A percentile compares a stretch with the other conserved stretches of the same genome.
These are phyloP conservation scores for Drepanosiphum platanoidis DNA, from an alignment of 2,888 invertebrate species.

Conservation along the genomic window DNA sequence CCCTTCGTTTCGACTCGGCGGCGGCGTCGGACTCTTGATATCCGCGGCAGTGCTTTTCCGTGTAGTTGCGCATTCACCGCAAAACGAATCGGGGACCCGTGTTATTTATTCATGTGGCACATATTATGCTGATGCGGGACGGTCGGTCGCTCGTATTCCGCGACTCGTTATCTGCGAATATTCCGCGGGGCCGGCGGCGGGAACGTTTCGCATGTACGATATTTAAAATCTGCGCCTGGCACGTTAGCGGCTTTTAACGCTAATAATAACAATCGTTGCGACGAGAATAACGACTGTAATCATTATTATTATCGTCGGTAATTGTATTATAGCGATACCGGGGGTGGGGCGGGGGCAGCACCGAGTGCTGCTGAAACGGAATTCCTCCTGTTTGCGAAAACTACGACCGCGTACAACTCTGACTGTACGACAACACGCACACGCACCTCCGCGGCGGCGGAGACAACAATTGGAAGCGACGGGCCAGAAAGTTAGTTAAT, in stretches of 20 bases:
- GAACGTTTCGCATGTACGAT: too few relatives aligned
- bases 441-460: neutral
- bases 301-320: neutral
- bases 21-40: neutral
- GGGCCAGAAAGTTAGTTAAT: conserved; percentile 50
- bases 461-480: conserved; percentile 41
- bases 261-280: neutral
- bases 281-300: neutral
- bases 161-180: too few relatives aligned
- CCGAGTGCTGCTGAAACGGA: neutral
- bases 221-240: too few relatives aligned
- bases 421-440: neutral
- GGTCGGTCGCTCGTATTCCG: too few relatives aligned
- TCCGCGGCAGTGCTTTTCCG: neutral
- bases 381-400: neutral
- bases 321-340: too few relatives aligned
- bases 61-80: neutral
- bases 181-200: too few relatives aligned
- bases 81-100: neutral
- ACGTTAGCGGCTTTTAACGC: neutral
- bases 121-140: too few relatives aligned
- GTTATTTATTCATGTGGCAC: conserved; percentile 12
- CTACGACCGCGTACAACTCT: neutral
- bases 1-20: neutral
- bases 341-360: neutral